phyloP scores from a whole-genome alignment of 2,113 vertebrate genomes.

The Rafetus swinhoei region DNA sequence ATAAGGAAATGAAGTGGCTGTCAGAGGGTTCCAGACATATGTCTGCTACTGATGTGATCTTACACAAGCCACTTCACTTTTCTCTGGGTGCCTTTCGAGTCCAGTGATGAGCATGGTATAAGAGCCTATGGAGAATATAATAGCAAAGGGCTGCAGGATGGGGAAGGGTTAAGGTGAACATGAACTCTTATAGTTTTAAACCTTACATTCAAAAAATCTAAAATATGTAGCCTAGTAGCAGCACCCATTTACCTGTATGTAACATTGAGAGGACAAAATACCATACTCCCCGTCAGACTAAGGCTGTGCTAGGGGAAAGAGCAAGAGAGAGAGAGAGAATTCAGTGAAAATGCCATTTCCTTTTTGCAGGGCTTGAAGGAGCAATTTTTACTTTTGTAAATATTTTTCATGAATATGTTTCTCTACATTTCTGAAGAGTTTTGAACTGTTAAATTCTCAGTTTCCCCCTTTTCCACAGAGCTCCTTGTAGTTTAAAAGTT shows the following conservation, averaged over 20 bases:
- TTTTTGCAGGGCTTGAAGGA: too few relatives aligned
- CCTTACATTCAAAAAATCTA: background rate
- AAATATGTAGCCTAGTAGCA: background rate
- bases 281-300: background rate
- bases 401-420: too few relatives aligned
- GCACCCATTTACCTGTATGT: background rate
- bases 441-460: too few relatives aligned
- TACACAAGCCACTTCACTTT: background rate
- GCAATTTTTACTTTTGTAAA: too few relatives aligned
- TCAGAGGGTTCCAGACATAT: background rate
- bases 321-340: too few relatives aligned
- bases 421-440: too few relatives aligned
- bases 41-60: background rate
- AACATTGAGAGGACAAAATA: background rate
- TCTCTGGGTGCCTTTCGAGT: background rate
- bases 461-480: background rate
- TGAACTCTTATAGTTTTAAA: background rate
- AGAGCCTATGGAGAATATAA: background rate
- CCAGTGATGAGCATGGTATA: background rate
- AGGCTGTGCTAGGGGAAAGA: too few relatives aligned
- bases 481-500: background rate
- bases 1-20: background rate
- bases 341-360: too few relatives aligned
- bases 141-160: background rate
- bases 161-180: background rate